Evolutionary conservation across 2,113 vertebrate genomes (phyloP).

Genomic region (Pampusana beccarii): DNA sequence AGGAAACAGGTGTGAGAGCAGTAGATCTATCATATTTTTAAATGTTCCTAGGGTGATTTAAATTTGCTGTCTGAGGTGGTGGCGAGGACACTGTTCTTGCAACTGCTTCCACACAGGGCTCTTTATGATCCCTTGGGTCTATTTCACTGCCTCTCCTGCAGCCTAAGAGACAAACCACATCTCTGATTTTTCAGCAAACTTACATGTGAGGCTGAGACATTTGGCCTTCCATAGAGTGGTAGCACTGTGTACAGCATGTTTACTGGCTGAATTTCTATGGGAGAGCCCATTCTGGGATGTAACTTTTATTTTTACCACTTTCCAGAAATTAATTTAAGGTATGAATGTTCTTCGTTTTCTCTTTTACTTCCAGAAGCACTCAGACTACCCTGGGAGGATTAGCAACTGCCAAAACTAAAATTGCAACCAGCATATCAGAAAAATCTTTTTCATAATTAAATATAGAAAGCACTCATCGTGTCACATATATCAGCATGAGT

Average conservation of each 20-base stretch:
- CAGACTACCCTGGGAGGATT: not conserved
- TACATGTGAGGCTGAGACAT: not conserved
- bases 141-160: not conserved
- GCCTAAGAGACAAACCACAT: not conserved
- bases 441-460: constrained; percentile 8
- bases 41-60: not conserved
- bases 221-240: not conserved
- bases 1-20: not conserved
- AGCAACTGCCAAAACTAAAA: not conserved
- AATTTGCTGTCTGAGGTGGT: not conserved
- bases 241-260: not conserved
- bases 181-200: not conserved
- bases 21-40: not conserved
- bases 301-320: not conserved
- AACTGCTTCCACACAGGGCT: not conserved
- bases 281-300: not conserved
- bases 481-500: not conserved
- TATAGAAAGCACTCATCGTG: not conserved
- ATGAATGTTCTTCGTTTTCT: not conserved
- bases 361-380: not conserved
- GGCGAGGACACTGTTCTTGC: not conserved
- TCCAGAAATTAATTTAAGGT: not conserved
- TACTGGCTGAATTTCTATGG: not conserved
- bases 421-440: not conserved
- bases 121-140: not conserved